phyloP scores from a whole-genome alignment of 1,140 invertebrate species.

The Hyles euphorbiae region DNA sequence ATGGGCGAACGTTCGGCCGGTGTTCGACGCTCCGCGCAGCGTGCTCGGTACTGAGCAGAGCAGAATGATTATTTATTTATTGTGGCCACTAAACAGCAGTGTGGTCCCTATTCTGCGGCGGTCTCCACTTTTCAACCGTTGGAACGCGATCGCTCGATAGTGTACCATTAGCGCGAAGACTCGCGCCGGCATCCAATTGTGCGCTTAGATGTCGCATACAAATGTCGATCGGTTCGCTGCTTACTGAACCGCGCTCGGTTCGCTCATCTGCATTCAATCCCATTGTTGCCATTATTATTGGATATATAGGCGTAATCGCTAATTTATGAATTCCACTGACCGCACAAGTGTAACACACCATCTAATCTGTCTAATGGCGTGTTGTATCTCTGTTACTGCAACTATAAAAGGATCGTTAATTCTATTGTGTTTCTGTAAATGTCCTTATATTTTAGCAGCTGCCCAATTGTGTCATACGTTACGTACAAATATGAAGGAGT shows the following conservation, averaged over 20 bases:
- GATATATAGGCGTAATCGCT: conserved; percentile 61
- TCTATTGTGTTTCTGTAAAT: too few species aligned
- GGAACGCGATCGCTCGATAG: conserved; percentile 63
- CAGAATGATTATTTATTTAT: conserved; percentile 49
- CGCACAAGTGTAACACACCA: conserved; percentile 29
- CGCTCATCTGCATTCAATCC: conserved; percentile 73
- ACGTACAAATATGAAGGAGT: too few species aligned
- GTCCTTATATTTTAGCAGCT: too few species aligned
- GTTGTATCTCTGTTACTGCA: background rate
- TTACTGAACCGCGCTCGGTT: conserved; percentile 26
- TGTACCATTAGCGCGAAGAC: conserved; percentile 71
- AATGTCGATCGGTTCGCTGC: conserved; percentile 64
- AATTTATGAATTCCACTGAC: conserved; percentile 58
- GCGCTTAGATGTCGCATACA: conserved; percentile 73
- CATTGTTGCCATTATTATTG: conserved; percentile 72
- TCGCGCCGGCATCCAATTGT: conserved; percentile 73
- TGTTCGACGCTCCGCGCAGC: too few species aligned
- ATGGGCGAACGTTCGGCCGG: too few species aligned
- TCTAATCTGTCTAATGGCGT: conserved; percentile 27
- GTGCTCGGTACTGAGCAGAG: too few species aligned
- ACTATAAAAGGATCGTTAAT: too few species aligned
- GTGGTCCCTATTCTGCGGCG: conserved; percentile 58
- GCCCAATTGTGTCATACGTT: too few species aligned
- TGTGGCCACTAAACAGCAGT: conserved; percentile 46
- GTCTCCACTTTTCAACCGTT: conserved; percentile 58